Conservation (phyloP, 2,797 vertebrate species). For the Chiloscyllium punctatum region DNA sequence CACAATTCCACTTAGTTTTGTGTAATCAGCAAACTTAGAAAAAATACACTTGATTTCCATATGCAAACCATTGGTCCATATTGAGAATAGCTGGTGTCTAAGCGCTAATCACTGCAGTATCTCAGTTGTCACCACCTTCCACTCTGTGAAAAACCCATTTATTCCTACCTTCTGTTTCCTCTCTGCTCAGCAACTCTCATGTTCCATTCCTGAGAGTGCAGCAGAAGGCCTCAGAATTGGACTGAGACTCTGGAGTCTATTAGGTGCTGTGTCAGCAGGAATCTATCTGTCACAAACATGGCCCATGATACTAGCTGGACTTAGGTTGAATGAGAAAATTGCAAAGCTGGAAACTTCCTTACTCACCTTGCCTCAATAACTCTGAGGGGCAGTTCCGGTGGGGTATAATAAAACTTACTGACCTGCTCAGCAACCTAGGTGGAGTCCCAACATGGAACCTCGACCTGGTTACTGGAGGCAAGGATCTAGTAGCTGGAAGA, state of each 20-base stretch:
- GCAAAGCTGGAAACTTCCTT: neutral
- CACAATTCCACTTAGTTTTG: no score
- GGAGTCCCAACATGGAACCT: neutral
- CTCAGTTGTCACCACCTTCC: no score
- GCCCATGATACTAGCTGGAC: neutral
- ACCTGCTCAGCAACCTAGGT: neutral
- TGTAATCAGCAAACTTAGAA: no score
- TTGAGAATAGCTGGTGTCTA: no score
- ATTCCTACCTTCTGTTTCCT: no score
- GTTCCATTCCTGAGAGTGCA: neutral
- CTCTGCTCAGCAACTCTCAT: no score
- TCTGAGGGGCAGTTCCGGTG: neutral
- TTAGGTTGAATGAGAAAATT: neutral
- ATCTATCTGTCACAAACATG: neutral
- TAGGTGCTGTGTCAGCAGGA: neutral
- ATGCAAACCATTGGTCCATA: no score
- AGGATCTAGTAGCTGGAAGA: neutral
- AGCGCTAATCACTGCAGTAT: no score
- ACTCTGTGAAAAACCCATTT: no score
- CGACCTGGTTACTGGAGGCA: neutral
- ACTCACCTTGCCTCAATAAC: neutral
- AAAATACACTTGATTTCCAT: no score
- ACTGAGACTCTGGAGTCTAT: neutral
- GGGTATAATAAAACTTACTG: neutral
- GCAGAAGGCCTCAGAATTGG: neutral